Evolutionary conservation across 1,140 invertebrate genomes (phyloP), one percentile per base, ranked within the genome.

Genomic region (Euwallacea similis): DNA sequence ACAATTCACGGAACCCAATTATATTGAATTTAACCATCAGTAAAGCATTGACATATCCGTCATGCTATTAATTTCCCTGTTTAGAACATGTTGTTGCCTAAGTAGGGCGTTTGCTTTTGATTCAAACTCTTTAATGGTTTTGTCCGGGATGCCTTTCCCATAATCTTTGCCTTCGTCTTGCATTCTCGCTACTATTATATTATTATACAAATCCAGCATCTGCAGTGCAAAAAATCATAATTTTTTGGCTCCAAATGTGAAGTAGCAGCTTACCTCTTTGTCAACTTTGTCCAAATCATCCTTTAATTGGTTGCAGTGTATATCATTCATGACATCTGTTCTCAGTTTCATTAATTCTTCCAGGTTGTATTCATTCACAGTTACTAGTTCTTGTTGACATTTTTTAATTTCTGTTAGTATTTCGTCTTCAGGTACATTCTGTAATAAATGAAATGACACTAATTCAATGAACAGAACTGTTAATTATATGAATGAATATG

Each of bases 341-440:
- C 87, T 79, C 2, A 94, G 75, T 62, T 85, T 84, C 71, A 87
- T 88, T 0, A 92, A 80, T 73, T 91, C 88, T 11, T 82, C 81
- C 61, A 88, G 84, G 78, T 93, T 93, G 68, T 90, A 89, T 79
- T 87, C 85, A 55, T 90, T 87, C 7, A 93, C 82, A 0, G 85
- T 86, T 56, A 86, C 86, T 0, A 96, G 82, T 81, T 96, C 93
- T 64, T 91, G 86, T 75, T 95, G 92, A 76, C 93, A 93, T 74
- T 91, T 87, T 81, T 92, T 92, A 41, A 97, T 90, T 84, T 96
- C 94, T 7, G 86, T 80, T 65, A 95, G 80, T 76, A 97, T 93
- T 80, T 96, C 93, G 82, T 97, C 94, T 74, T 92, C 90, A 6
- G 90, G 71, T n/a, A 13, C 16, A 15, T 58, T 58, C 10, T 15